Evolutionary conservation across 1,140 invertebrate species (phyloP).

Genomic region (Philopotamus ludificatus): DNA sequence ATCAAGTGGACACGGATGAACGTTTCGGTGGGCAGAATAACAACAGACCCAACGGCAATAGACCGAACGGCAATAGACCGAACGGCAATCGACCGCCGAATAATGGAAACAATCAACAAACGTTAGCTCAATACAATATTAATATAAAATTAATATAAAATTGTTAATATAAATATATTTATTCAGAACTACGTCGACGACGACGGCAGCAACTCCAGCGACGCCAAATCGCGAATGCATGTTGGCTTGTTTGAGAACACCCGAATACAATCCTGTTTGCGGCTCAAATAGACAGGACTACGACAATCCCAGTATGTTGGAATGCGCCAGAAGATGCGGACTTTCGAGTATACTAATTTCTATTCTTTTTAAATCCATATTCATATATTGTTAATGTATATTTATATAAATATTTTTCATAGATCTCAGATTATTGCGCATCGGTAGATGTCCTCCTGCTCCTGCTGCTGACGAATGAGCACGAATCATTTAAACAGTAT

Average conservation of each 20-base stretch:
- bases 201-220: neutral
- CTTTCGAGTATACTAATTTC: neutral
- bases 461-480: too few relatives aligned
- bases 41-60: too few relatives aligned
- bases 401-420: conserved; percentile 1
- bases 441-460: conserved; percentile 6
- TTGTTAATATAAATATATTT: too few relatives aligned
- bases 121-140: too few relatives aligned
- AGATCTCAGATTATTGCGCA: neutral
- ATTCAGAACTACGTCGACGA: conserved; percentile 9
- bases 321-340: conserved; percentile 62
- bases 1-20: too few relatives aligned
- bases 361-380: neutral
- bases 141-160: too few relatives aligned
- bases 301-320: conserved; percentile 59
- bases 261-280: conserved; percentile 70
- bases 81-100: too few relatives aligned
- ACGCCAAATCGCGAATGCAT: conserved; percentile 46
- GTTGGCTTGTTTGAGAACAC: conserved; percentile 54
- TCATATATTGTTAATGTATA: neutral
- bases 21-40: too few relatives aligned
- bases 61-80: too few relatives aligned
- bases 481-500: too few relatives aligned
- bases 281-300: conserved; percentile 65
- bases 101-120: too few relatives aligned